Base-by-base conservation (phyloP, 2,113 vertebrate species). In the Pungitius pungitius region DNA sequence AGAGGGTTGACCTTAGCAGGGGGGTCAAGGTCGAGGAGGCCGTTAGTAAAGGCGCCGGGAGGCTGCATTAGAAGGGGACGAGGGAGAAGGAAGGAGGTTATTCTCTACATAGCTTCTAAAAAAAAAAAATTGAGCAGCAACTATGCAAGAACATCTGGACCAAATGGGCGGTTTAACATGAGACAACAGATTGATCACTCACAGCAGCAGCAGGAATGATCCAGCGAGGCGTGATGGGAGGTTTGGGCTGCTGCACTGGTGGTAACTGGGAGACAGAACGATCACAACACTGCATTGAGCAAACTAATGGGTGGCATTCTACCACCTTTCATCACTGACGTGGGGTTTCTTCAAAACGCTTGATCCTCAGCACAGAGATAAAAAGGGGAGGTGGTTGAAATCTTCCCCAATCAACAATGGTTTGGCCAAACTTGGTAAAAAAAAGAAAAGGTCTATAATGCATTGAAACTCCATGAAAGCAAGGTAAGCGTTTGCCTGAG, bases 171-270 rank as follows among this genome's bases (percentile, higher is more conserved):
- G 61, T 5, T 12, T 17, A 51, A 17, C 24, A 18, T n/a, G 60
- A 20, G 61, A 49, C 7, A 22, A 15, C 10, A 12, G 22, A 18
- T 1, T 0, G 22, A 15, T n/a, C 18, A 89, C 94, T 92, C 82
- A 95, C 94, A 59, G 87, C 71, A 90, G 94, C 84, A 73, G 96
- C 87, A 82, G 97, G 97, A 79, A 98, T 90, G 85, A 98, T 94
- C 97, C 97, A 99, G 76, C 96, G 94, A 1, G 97, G 97, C 37
- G 94, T 85, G 85, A 96, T 91, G 18, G 82, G 76, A 27, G 94
- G 92, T 85, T 96, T 91, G 61, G 95, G 90, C 80, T 92, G 90
- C 47, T 93, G 94, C 91, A 95, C 87, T 26, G 87, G 88, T 61
- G 89, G 88, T 8, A 73, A 68, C 81, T 94, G 69, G 1, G 84